Evolutionary conservation across 2,888 invertebrate species (phyloP), one percentile per base, ranked within the genome.

Genomic region (Uloborus plumipes): DNA sequence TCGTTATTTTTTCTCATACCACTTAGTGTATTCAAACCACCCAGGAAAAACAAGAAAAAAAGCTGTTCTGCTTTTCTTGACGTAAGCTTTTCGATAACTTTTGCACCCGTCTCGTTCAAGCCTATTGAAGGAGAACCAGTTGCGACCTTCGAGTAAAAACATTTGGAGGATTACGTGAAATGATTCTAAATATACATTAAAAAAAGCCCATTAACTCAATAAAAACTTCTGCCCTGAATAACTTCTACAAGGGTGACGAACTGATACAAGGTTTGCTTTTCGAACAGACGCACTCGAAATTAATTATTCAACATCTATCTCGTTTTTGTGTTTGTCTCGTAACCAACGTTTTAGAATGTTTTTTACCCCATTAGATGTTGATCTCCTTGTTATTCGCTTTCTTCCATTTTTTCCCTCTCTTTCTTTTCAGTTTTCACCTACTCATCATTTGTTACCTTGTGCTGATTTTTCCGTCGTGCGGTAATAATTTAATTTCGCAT

Each of bases 161-260:
- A 55, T 55, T 18, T 18, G 20, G 20, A 18, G 16, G 55, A 55
- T 55, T 55, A 55, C 20, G 20, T 18, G 55, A 55, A 55, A 55
- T 18, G 55, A 55, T 55, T n/a, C 16, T 55, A 55, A 55, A 18
- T 18, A 16, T 20, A 55, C 9, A 20, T 18, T 18, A 11, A 55
- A 55, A 18, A 55, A 55, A 55, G n/a, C 18, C 20, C 18, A 55
- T 15, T 15, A 50, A n/a, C 66, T 15, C 26, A 39, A 39, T 39
- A 64, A 49, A 71, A 49, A 59, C 14, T 61, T 51, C 26, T 50
- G 26, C 13, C 72, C 51, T 51, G 72, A 61, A 72, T 72, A 62
- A 62, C 62, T 71, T 16, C 47, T 22, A 31, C n/a, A 51, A 61
- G 72, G 72, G 72, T 72, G 72, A 72, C 62, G 72, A 72, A 72